These are phyloP conservation scores for Epistrophella euchroma DNA, from an alignment of 2,888 invertebrate genomes.

Conservation along the genomic window DNA sequence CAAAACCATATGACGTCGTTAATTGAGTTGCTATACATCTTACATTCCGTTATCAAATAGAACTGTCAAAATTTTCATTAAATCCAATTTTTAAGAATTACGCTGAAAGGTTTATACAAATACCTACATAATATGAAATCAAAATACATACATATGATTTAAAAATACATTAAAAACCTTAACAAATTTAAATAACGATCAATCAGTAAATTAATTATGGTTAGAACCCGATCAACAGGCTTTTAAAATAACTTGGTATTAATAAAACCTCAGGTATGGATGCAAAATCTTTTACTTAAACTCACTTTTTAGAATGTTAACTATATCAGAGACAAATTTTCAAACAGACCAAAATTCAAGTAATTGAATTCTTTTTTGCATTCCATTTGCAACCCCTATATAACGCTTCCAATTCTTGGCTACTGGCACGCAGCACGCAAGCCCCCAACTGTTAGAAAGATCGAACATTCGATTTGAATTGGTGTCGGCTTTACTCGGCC, in stretches of 20 bases:
- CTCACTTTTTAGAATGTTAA: not conserved
- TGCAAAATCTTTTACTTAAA: not conserved
- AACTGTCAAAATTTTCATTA: not conserved
- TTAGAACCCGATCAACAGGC: conserved; percentile 41
- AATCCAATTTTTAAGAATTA: not conserved
- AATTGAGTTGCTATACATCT: not conserved
- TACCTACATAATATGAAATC: not conserved
- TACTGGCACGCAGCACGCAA: conserved; percentile 52
- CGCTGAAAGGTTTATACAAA: not conserved
- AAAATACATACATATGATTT: not conserved
- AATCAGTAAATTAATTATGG: conserved; percentile 34
- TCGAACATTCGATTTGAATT: conserved; percentile 55
- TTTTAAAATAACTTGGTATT: conserved; percentile 38
- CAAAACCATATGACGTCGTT: not conserved
- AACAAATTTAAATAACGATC: conserved; percentile 48
- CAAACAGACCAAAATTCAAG: conserved; percentile 12
- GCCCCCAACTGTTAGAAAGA: conserved; percentile 61
- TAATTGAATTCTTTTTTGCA: conserved; percentile 38
- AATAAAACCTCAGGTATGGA: conserved; percentile 11
- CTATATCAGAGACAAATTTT: conserved; percentile 46
- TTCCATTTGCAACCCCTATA: conserved; percentile 41
- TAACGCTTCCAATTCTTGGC: conserved; percentile 13
- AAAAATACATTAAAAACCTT: conserved; percentile 4
- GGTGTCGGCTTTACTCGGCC: conserved; percentile 60
- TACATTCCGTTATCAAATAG: conserved; percentile 6